Base-by-base conservation (phyloP, 2,888 invertebrate species). In the Stomorhina lunata region DNA sequence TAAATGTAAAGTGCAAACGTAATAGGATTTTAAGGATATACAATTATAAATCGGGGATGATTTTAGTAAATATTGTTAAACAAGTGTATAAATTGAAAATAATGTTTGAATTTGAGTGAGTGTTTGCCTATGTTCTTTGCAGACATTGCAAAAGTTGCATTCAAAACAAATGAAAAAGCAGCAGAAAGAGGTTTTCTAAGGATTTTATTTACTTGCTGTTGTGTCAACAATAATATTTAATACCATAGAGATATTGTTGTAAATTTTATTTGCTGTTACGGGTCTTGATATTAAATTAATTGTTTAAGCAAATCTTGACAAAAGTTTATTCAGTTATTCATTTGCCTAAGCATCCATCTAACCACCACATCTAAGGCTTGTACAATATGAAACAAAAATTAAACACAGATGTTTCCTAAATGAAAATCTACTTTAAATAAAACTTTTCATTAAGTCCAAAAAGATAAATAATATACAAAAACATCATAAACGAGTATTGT, bases 271-370 rank as follows among this genome's bases (percentile, higher is more conserved):
- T 68, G 76, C 29, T 68, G 48, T 69, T 69, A 68, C 17, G 40
- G 73, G 68, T 68, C n/a, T 73, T 69, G 73, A 81, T 72, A 77
- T 77, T 72, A 81, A 77, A 50, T 81, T 81, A 81, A 81, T 78
- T 78, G 78, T 40, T 82, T 78, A 78, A 53, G 73, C 65, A 78
- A 75, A 78, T 82, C 55, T 75, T 40, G 32, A 65, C 73, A 73
- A 61, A 53, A 66, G 53, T 66, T 66, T 25, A 57, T 20, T 40
- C 27, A 40, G 17, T 37, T 17, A 10, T 17, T 43, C 61, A n/a
- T 7, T 50, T 10, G 4, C 25, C 20, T 25, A n/a, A n/a, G n/a
- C n/a, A n/a, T 20, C 25, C 25, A 10, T 3, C 43, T 20, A 9
- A n/a, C 12, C 15, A 12, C 6, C n/a, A n/a, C n/a, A n/a, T n/a